Evolutionary conservation across 2,797 vertebrate genomes (phyloP).

Genomic region (Garrulus glandarius): DNA sequence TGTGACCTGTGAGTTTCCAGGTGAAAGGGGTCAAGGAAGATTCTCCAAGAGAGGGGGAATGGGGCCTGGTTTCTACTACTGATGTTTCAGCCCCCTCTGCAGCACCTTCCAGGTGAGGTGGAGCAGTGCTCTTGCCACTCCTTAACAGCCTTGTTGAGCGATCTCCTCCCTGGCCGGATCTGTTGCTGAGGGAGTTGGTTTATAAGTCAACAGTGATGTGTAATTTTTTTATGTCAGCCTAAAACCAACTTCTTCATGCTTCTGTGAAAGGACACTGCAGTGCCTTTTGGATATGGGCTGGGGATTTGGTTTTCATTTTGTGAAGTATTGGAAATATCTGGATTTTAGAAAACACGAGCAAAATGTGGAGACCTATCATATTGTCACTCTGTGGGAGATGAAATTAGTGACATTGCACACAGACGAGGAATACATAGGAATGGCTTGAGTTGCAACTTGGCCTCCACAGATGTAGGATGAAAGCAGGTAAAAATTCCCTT

Average conservation of each 20-base stretch:
- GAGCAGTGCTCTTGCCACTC: neutral
- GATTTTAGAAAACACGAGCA: neutral
- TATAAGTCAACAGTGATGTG: neutral
- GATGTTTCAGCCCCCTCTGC: neutral
- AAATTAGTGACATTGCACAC: neutral
- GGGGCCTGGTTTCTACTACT: neutral
- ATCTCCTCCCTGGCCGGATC: neutral
- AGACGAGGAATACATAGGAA: neutral
- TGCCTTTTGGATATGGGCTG: neutral
- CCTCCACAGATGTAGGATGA: neutral
- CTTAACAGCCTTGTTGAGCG: neutral
- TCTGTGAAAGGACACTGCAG: neutral
- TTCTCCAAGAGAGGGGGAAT: neutral
- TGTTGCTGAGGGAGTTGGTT: neutral
- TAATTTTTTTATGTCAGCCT: neutral
- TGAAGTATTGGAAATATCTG: neutral
- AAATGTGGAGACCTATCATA: neutral
- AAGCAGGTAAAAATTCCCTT: neutral
- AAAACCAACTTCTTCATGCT: neutral
- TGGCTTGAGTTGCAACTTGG: neutral
- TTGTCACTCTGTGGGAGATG: accelerated
- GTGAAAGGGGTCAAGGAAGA: neutral
- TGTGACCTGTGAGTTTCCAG: neutral
- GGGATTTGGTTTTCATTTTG: neutral
- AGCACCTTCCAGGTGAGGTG: neutral